Base-by-base conservation (phyloP, 1,140 invertebrate genomes). In the Yoshiicerus persimilis region DNA sequence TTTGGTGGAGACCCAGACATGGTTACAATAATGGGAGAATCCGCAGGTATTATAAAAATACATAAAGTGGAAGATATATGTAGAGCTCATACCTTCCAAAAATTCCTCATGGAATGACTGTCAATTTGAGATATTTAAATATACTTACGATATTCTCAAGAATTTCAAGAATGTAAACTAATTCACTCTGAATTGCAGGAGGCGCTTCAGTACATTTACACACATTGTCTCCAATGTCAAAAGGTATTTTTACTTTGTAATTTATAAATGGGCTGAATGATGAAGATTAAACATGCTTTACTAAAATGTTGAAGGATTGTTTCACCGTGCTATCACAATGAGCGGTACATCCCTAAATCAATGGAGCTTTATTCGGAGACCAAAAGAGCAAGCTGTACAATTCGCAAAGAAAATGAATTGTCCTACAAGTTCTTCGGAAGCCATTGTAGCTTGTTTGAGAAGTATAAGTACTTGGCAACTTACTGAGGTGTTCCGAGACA, bases 301-400 rank as follows among this genome's bases (percentile, higher is more conserved):
- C 36, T 83, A n/a, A 30, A 38, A 3, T 84, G 8, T 23, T 3
- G 30, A 27, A 89, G 89, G 87, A 80, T 23, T 90, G 34, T 90
- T 90, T 87, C 80, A 88, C 25, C 38, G 88, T 9, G 89, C 87
- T 6, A 89, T 90, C 1, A 39, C 88, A 23, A 56, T 84, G 86
- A 38, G 25, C 27, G 89, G 89, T 32, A 96, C 95, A 2, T 95
- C 95, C 2, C 92, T 96, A 11, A 95, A 95, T 91, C 94, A 95
- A 0, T 98, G 97, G 96, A 95, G 96, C 0, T 93, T 96, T 83
- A 94, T 95, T 0, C 93, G 93, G 10, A 93, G 95, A 87, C 94
- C 95, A 0, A 92, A 94, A 10, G 91, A 93, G 16, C 95, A 95
- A 88, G 95, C 96, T 0, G 92, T 93, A 62, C 94, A 94, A 84